Evolutionary conservation across 53 echinoderm and acorn worm genomes (phyloP).

Genomic region (Patiria pectinifera): DNA sequence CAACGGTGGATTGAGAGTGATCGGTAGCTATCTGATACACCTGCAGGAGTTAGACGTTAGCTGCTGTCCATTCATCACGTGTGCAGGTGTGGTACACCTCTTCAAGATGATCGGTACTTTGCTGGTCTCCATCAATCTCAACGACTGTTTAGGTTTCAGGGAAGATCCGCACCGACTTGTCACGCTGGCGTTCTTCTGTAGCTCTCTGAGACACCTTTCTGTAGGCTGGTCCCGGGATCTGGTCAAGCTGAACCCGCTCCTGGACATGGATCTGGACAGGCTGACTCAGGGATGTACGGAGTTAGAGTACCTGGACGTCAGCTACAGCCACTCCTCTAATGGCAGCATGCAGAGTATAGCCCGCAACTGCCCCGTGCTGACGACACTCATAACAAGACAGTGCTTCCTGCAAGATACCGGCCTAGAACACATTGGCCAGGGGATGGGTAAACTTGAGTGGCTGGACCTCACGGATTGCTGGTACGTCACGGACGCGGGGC

Average conservation of each 20-base stretch:
- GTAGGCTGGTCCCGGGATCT: constrained; percentile 69
- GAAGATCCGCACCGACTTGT: constrained; percentile 52
- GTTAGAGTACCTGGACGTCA: constrained; percentile 69
- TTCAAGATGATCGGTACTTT: constrained; percentile 62
- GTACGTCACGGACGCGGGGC: constrained; percentile 65
- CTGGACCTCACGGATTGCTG: constrained; percentile 74
- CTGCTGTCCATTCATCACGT: constrained; percentile 77
- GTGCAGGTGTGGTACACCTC: constrained; percentile 70
- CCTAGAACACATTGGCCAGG: constrained; percentile 35
- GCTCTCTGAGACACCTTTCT: constrained; percentile 57
- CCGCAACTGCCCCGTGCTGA: constrained; percentile 52
- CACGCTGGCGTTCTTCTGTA: constrained; percentile 60
- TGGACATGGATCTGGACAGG: constrained; percentile 57
- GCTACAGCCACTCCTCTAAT: constrained; percentile 61
- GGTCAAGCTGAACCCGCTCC: constrained; percentile 59
- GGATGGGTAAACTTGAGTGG: constrained; percentile 44
- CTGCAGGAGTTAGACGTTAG: constrained; percentile 76
- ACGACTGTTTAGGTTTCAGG: constrained; percentile 71
- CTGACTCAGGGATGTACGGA: constrained; percentile 54
- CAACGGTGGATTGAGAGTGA: constrained; percentile 70
- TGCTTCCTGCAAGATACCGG: constrained; percentile 65
- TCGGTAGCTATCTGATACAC: constrained; percentile 52
- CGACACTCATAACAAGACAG: constrained; percentile 56
- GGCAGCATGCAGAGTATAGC: constrained; percentile 42
- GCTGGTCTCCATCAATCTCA: constrained; percentile 53